A percentile compares a stretch with the other conserved stretches of the same genome.
phyloP scores from a whole-genome alignment of 2,888 invertebrate genomes.

The Sarcophaga variegata region DNA sequence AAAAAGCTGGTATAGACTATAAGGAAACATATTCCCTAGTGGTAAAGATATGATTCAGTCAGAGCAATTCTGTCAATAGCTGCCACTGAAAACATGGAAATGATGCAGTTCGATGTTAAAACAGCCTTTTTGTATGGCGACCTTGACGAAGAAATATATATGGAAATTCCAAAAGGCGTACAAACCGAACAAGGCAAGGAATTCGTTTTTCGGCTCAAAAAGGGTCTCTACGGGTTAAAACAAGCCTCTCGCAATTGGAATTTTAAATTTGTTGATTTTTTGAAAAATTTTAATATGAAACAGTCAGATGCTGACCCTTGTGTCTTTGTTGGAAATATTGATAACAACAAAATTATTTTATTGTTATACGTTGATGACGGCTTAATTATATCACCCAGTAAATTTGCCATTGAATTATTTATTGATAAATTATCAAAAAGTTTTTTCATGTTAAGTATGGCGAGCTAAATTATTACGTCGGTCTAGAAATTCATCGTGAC shows the following conservation, averaged over 20 bases:
- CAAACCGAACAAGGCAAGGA: slow-evolving; percentile 61
- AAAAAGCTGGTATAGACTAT: slow-evolving; percentile 70
- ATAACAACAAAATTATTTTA: slow-evolving; percentile 62
- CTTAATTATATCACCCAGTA: slow-evolving; percentile 64
- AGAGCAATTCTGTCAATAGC: slow-evolving; percentile 68
- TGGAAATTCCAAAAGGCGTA: slow-evolving; percentile 65
- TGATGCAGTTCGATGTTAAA: slow-evolving; percentile 1
- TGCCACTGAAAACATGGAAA: slow-evolving; percentile 58
- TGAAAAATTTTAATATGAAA: slow-evolving; percentile 70
- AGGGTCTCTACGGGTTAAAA: slow-evolving; percentile 72
- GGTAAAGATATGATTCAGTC: slow-evolving; percentile 71
- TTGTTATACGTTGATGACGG: slow-evolving; percentile 74
- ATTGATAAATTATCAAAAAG: slow-evolving; percentile 37
- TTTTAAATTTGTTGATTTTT: slow-evolving; percentile 65
- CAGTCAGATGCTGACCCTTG: slow-evolving; percentile 68
- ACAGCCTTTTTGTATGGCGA: slow-evolving; percentile 67
- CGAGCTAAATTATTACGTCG: slow-evolving; percentile 53
- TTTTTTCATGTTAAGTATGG: slow-evolving; percentile 48
- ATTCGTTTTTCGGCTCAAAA: slow-evolving; percentile 67
- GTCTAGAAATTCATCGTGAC: slow-evolving; percentile 53
- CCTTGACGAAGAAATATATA: slow-evolving; percentile 63
- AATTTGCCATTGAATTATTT: slow-evolving; percentile 1
- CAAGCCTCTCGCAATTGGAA: slow-evolving; percentile 72
- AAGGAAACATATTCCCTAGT: slow-evolving; percentile 55
- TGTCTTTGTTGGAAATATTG: slow-evolving; percentile 68